phyloP scores from a whole-genome alignment of 2,797 vertebrate species.

The Protosalanx chinensis region DNA sequence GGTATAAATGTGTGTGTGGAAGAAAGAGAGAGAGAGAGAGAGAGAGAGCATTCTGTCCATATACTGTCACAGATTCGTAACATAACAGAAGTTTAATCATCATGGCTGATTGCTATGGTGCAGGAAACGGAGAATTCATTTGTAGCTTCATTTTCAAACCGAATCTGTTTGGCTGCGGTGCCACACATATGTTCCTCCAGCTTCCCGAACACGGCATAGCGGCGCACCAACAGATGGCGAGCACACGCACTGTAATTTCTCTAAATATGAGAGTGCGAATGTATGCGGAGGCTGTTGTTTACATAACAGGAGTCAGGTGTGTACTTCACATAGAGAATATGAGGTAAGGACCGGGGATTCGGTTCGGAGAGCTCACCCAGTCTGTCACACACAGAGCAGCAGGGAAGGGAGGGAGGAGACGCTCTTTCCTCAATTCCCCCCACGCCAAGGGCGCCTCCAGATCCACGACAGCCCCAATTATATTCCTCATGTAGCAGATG shows the following conservation, averaged over 20 bases:
- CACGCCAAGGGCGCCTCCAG: background rate
- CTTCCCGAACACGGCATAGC: constrained; percentile 5
- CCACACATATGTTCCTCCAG: constrained; percentile 50
- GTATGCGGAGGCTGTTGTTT: background rate
- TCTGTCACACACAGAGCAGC: background rate
- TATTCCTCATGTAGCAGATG: constrained; percentile 23
- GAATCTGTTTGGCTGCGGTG: constrained; percentile 37
- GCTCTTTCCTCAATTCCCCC: background rate
- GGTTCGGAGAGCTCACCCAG: background rate
- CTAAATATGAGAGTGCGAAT: background rate
- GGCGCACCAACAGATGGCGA: constrained; percentile 8
- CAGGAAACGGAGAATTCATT: constrained; percentile 74
- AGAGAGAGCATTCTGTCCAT: constrained; percentile 56
- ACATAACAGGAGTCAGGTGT: background rate
- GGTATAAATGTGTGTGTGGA: too few relatives aligned
- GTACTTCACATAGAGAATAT: background rate
- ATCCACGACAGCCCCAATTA: constrained; percentile 14
- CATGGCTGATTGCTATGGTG: constrained; percentile 79
- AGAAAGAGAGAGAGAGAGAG: constrained; percentile 7
- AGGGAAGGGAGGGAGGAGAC: background rate
- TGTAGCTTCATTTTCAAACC: constrained; percentile 60
- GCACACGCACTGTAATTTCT: background rate
- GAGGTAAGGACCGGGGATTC: background rate
- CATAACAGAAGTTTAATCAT: constrained; percentile 80
- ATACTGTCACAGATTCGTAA: constrained; percentile 74